Evolutionary conservation across 2,797 vertebrate genomes (phyloP).

Genomic region (Myotis pilosus): DNA sequence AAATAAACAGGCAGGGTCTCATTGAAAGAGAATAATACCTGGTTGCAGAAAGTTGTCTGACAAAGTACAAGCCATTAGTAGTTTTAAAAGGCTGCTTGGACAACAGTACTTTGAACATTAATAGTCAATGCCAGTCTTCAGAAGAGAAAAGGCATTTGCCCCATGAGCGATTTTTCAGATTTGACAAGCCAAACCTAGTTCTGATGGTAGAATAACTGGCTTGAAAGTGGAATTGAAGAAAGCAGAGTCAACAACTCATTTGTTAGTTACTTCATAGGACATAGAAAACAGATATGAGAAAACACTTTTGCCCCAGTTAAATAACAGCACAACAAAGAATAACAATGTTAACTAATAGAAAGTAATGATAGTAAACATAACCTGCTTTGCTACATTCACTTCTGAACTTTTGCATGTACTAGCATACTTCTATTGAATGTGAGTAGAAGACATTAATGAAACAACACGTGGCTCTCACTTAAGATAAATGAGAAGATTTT

Average conservation of each 20-base stretch:
- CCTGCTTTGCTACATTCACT: constrained; percentile 36
- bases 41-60: constrained; percentile 68
- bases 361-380: constrained; percentile 66
- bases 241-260: constrained; percentile 49
- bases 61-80: constrained; percentile 71
- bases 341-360: constrained; percentile 19
- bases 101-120: constrained; percentile 73
- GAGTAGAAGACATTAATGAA: constrained; percentile 14
- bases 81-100: constrained; percentile 72
- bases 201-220: constrained; percentile 51
- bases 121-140: constrained; percentile 63
- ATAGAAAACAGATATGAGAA: constrained; percentile 7
- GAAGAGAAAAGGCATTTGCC: constrained; percentile 79
- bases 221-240: constrained; percentile 60
- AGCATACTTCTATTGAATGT: neutral
- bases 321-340: constrained; percentile 41
- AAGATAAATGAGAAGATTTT: neutral
- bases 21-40: constrained; percentile 59
- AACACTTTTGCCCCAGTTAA: constrained; percentile 50
- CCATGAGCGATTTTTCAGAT: constrained; percentile 25
- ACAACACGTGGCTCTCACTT: neutral
- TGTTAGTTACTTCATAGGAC: constrained; percentile 36
- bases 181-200: constrained; percentile 56
- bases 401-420: neutral
- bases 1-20: constrained; percentile 42